phyloP scores from a whole-genome alignment of 2,113 vertebrate species.

The Amia ocellicauda region DNA sequence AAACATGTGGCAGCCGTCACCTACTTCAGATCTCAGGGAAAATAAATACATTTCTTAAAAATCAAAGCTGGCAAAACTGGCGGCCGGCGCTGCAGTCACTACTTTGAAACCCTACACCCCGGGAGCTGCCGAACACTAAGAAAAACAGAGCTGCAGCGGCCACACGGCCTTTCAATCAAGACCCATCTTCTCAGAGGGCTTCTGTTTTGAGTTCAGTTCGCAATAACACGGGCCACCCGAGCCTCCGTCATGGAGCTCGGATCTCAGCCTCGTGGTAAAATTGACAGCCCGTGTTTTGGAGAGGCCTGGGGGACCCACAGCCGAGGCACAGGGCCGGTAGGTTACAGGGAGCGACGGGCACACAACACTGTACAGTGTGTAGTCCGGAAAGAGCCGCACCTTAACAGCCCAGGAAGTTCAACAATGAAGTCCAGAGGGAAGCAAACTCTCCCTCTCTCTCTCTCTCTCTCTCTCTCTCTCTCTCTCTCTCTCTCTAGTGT shows the following conservation, averaged over 20 bases:
- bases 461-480: constrained; percentile 4
- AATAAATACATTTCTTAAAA: constrained; percentile 46
- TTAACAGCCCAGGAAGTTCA: constrained; percentile 10
- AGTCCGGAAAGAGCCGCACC: too few species aligned
- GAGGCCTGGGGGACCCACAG: constrained; percentile 13
- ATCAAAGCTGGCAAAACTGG: constrained; percentile 47
- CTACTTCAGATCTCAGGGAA: constrained; percentile 24
- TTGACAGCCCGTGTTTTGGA: constrained; percentile 43
- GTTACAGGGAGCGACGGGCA: not conserved
- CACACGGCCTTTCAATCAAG: constrained; percentile 66
- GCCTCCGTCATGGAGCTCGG: constrained; percentile 37
- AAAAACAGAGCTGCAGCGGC: constrained; percentile 61
- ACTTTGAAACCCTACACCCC: constrained; percentile 35
- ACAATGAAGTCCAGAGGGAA: constrained; percentile 29
- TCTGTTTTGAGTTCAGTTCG: constrained; percentile 40
- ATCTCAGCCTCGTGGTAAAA: constrained; percentile 51
- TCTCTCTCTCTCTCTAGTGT: constrained; percentile 11
- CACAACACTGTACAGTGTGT: too few species aligned
- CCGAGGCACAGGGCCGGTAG: constrained; percentile 12
- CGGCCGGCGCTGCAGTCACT: constrained; percentile 30
- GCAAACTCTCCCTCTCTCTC: constrained; percentile 6
- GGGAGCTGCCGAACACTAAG: constrained; percentile 44
- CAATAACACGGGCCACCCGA: constrained; percentile 48
- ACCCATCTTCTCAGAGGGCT: constrained; percentile 27
- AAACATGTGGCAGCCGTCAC: too few species aligned